phyloP scores from a whole-genome alignment of 2,113 vertebrate genomes.

The Hydrolagus affinis region DNA sequence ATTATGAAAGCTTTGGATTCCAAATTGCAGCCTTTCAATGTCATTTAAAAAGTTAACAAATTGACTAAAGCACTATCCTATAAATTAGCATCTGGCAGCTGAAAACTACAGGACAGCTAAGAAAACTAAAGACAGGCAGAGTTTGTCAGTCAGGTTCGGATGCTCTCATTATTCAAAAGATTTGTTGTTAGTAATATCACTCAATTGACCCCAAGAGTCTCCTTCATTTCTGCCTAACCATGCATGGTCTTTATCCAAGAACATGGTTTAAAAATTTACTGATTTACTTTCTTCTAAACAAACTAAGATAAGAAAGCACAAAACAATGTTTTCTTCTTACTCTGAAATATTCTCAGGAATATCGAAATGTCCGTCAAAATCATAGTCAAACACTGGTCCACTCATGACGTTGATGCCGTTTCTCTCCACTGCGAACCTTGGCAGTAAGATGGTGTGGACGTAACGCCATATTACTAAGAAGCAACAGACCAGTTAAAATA shows the following conservation, averaged over 20 bases:
- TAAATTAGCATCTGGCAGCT: too few species aligned
- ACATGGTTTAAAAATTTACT: not conserved
- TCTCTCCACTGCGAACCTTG: conserved; percentile 48
- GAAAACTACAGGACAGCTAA: too few species aligned
- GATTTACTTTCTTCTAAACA: not conserved
- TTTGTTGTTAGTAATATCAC: too few species aligned
- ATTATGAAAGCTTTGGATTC: too few species aligned
- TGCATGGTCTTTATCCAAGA: conserved; percentile 16
- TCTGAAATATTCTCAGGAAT: conserved; percentile 42
- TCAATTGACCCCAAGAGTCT: too few species aligned
- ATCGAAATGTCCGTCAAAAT: conserved; percentile 55
- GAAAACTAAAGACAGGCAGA: too few species aligned
- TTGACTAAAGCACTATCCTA: too few species aligned
- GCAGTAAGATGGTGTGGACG: conserved; percentile 48
- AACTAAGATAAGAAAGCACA: not conserved
- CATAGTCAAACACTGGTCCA: conserved; percentile 56
- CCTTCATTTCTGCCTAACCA: not conserved
- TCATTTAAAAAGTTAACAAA: too few species aligned
- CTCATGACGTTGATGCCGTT: conserved; percentile 51
- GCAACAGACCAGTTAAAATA: not conserved
- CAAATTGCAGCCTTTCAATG: too few species aligned
- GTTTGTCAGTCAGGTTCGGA: too few species aligned
- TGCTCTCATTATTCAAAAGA: too few species aligned
- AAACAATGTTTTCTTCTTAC: conserved; percentile 41
- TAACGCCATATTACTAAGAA: conserved; percentile 55